Evolutionary conservation across 2,888 invertebrate species (phyloP).

Genomic region (Trichogramma dendrolimi): DNA sequence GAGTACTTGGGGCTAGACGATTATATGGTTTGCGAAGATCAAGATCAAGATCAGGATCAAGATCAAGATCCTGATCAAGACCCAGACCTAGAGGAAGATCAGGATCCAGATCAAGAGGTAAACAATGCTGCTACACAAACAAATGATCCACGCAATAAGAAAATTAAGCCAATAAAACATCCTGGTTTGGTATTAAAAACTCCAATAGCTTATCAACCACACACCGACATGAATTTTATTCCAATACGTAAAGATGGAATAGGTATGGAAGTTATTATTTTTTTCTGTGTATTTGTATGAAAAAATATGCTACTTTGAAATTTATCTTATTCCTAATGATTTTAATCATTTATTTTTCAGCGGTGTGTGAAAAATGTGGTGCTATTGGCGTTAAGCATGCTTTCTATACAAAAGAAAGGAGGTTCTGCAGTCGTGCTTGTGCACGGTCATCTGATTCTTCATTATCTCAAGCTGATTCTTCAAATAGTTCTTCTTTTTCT

Average conservation of each 20-base stretch:
- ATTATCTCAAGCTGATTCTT: constrained; percentile 35
- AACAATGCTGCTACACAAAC: constrained; percentile 59
- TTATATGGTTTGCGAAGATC: constrained; percentile 41
- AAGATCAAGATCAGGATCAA: constrained; percentile 45
- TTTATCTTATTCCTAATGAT: background rate
- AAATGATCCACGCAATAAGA: constrained; percentile 56
- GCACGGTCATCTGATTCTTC: constrained; percentile 56
- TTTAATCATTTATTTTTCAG: constrained; percentile 50
- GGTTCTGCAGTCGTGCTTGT: constrained; percentile 78
- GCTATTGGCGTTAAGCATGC: constrained; percentile 81
- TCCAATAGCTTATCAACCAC: constrained; percentile 73
- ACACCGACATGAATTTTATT: constrained; percentile 79
- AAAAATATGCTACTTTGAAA: constrained; percentile 20
- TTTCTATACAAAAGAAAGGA: constrained; percentile 77
- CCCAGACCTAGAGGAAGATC: constrained; percentile 55
- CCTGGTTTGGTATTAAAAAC: constrained; percentile 72
- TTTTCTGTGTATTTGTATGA: constrained; percentile 12
- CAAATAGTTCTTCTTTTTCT: constrained; percentile 47
- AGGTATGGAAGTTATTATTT: constrained; percentile 59
- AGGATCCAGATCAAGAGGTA: constrained; percentile 51
- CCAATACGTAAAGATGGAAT: constrained; percentile 86
- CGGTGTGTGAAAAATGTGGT: constrained; percentile 80
- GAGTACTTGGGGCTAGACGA: constrained; percentile 46
- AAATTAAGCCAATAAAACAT: constrained; percentile 71
- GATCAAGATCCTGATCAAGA: constrained; percentile 50